phyloP scores from a whole-genome alignment of 1,140 invertebrate genomes.

The Pachypeltis micranthus region DNA sequence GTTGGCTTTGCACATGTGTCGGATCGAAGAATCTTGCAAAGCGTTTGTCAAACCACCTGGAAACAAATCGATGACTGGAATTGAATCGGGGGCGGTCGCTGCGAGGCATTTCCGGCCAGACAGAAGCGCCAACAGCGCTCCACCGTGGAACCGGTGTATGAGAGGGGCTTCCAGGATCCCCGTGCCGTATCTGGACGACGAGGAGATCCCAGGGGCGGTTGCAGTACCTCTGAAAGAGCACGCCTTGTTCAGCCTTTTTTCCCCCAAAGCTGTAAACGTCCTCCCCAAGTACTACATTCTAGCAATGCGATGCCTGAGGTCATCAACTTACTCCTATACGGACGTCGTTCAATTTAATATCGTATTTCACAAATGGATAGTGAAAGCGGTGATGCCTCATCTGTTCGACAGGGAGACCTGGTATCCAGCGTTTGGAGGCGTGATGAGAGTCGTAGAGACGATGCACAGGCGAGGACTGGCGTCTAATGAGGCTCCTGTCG shows the following conservation, averaged over 20 bases:
- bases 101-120: not conserved
- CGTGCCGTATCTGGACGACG: slow-evolving; percentile 23
- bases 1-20: slow-evolving; percentile 12
- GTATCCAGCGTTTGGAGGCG: slow-evolving; percentile 26
- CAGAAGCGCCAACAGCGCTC: too few relatives aligned
- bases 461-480: slow-evolving; percentile 24
- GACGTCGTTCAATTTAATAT: slow-evolving; percentile 22
- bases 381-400: slow-evolving; percentile 19
- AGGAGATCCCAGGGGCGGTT: slow-evolving; percentile 20
- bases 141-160: not conserved
- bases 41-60: slow-evolving; percentile 2
- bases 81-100: not conserved
- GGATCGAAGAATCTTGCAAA: slow-evolving; percentile 15
- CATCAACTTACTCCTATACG: not conserved
- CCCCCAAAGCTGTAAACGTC: slow-evolving; percentile 18
- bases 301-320: slow-evolving; percentile 21
- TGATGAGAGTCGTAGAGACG: slow-evolving; percentile 26
- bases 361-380: slow-evolving; percentile 19
- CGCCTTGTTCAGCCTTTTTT: slow-evolving; percentile 21
- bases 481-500: too few relatives aligned
- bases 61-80: not conserved
- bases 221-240: slow-evolving; percentile 22
- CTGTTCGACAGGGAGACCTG: slow-evolving; percentile 21
- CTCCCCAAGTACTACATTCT: slow-evolving; percentile 25
- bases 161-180: slow-evolving; percentile 18